Percentiles rank a stretch among this genome's conserved stretches.
These are phyloP conservation scores for Papilio machaon DNA, from an alignment of 1,140 invertebrate species.

Conservation along the genomic window DNA sequence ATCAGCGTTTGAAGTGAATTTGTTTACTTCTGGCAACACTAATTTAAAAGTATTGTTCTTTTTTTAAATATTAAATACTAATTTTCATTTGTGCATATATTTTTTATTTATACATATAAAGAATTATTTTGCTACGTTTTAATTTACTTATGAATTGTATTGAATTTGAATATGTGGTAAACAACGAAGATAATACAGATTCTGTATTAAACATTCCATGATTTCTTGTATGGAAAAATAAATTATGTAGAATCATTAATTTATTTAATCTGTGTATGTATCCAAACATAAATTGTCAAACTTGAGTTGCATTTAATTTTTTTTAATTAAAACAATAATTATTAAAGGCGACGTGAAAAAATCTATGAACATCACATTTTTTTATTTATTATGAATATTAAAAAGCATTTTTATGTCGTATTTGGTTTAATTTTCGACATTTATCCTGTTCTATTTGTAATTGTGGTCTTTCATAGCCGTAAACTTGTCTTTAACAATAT, in stretches of 20 bases:
- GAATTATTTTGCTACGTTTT: slow-evolving; percentile 11
- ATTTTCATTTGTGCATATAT: slow-evolving; percentile 13
- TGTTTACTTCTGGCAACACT: background rate
- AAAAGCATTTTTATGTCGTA: background rate
- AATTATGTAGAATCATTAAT: slow-evolving; percentile 2
- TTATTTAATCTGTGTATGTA: background rate
- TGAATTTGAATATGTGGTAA: background rate
- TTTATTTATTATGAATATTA: slow-evolving; percentile 1
- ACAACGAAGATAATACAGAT: background rate
- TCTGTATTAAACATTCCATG: slow-evolving; percentile 26
- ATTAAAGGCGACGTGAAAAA: background rate
- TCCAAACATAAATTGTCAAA: background rate
- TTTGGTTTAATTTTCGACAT: background rate
- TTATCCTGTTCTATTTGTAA: too few species aligned
- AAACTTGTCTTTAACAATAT: too few species aligned
- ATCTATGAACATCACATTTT: background rate
- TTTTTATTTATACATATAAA: slow-evolving; percentile 16
- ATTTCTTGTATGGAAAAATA: background rate
- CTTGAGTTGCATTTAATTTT: background rate
- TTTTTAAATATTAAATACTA: slow-evolving; percentile 27
- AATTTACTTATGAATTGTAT: slow-evolving; percentile 20
- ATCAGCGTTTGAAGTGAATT: background rate
- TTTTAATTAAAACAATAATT: too few species aligned
- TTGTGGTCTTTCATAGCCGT: too few species aligned
- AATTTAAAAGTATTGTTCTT: background rate